Percentiles rank a stretch among this genome's conserved stretches.
Evolutionary conservation across 2,113 vertebrate species (phyloP).

Genomic region (Xenopus tropicalis): DNA sequence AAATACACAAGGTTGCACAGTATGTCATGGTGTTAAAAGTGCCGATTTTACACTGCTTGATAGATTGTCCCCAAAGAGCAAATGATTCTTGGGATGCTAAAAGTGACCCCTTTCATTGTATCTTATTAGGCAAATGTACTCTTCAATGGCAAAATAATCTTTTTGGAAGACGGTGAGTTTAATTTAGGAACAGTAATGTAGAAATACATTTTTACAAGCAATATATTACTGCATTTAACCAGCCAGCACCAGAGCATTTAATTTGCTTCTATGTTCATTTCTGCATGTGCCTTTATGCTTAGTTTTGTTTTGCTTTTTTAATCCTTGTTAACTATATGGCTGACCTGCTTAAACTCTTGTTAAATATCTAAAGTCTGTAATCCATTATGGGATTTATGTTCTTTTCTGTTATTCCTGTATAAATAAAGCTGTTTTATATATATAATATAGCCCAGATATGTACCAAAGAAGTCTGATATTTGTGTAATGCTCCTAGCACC

Average conservation of each 20-base stretch:
- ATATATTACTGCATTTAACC: neutral
- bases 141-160: too few relatives aligned
- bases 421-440: slow-evolving; percentile 28
- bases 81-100: too few relatives aligned
- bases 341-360: neutral
- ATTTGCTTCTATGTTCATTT: neutral
- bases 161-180: neutral
- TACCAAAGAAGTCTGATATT: too few relatives aligned
- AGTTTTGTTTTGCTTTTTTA: neutral
- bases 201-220: neutral
- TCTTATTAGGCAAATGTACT: neutral
- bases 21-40: too few relatives aligned
- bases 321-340: neutral
- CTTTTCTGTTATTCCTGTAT: slow-evolving; percentile 47
- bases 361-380: neutral
- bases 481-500: too few relatives aligned
- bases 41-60: too few relatives aligned
- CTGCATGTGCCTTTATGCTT: slow-evolving; percentile 11
- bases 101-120: too few relatives aligned
- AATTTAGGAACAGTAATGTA: neutral
- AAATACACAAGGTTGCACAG: too few relatives aligned
- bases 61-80: too few relatives aligned
- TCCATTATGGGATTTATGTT: neutral
- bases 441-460: neutral
- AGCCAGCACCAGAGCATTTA: neutral